Base-by-base conservation (phyloP, 2,797 vertebrate genomes). In the Leuciscus waleckii region DNA sequence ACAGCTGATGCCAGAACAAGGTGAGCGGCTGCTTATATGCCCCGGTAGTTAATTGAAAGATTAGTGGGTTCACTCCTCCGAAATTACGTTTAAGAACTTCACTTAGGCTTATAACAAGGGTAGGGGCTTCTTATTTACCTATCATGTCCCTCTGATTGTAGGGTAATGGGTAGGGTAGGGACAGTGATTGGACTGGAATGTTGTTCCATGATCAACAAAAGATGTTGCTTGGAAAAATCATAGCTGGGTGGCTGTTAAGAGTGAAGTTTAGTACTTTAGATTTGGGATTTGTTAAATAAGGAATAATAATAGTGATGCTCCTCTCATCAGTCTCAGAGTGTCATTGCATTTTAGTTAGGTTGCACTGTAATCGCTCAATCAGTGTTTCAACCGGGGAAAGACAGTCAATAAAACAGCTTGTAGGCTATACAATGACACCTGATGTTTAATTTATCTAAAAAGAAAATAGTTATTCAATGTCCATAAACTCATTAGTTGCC, bases 221-320 rank as follows among this genome's bases (percentile, higher is more conserved):
- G 9, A 58, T n/a, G 56, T n/a, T n/a, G 56, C 4, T n/a, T 61
- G 58, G 58, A 63, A 63, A 63, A 63, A 63, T 29, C n/a, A 16
- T 5, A 29, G n/a, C n/a, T 49, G 14, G 14, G n/a, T 46, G 41
- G 23, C 23, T 71, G 23, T 26, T n/a, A 71, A 46, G 23, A 46
- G 14, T 29, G n/a, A 46, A 46, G 23, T 73, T 16, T 73, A 14
- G 7, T 29, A 29, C 23, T 17, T 73, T 7, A 73, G 7, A 46
- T 73, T 41, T 43, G 41, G 6, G 41, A n/a, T 73, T 73, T 73
- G 70, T 73, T 73, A 4, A 73, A 8, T 73, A 73, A n/a, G 5
- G 14, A 73, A 17, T 73, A 46, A 73, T 26, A 71, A 26, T 43
- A 73, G n/a, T 3, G 1, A 29, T 29, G n/a, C 7, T 29, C 7